Conservation (phyloP, 2,888 invertebrate genomes). For the Rhamnusium bicolor region DNA sequence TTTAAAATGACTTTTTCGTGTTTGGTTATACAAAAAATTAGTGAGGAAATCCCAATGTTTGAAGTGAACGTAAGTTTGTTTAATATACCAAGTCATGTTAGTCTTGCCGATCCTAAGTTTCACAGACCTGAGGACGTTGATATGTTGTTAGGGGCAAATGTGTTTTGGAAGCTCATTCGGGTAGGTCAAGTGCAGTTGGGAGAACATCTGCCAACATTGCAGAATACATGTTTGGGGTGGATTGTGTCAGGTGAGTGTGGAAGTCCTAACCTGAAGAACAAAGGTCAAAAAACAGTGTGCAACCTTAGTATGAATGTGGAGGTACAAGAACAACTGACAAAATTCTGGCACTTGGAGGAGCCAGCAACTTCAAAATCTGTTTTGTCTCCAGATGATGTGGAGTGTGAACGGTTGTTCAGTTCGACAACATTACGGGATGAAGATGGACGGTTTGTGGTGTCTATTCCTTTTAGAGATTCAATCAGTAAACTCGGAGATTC, state of each 20-base stretch:
- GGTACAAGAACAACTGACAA: not conserved
- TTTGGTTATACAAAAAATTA: too few relatives aligned
- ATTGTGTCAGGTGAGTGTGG: not conserved
- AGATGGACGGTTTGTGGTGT: too few relatives aligned
- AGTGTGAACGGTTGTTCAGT: not conserved
- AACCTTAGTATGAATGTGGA: not conserved
- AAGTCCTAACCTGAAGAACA: too few relatives aligned
- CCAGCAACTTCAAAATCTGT: not conserved
- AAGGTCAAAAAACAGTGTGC: not conserved
- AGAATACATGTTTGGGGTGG: constrained; percentile 5
- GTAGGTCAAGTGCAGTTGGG: constrained; percentile 7
- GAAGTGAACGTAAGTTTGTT: too few relatives aligned
- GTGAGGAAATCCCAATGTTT: too few relatives aligned
- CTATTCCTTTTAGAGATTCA: not conserved
- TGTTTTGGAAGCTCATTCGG: constrained; percentile 11
- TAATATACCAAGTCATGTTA: not conserved
- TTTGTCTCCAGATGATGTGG: not conserved
- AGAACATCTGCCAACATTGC: not conserved
- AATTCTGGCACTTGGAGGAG: constrained; percentile 23
- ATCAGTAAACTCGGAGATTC: not conserved
- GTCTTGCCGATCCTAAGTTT: constrained; percentile 6
- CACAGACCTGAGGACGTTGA: not conserved
- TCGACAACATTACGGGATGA: not conserved
- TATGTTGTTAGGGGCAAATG: constrained; percentile 10
- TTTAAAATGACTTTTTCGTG: too few relatives aligned